Conservation (phyloP, 37 sponge, comb jelly and placozoan species). For the Aphrocallistes beatrix region DNA sequence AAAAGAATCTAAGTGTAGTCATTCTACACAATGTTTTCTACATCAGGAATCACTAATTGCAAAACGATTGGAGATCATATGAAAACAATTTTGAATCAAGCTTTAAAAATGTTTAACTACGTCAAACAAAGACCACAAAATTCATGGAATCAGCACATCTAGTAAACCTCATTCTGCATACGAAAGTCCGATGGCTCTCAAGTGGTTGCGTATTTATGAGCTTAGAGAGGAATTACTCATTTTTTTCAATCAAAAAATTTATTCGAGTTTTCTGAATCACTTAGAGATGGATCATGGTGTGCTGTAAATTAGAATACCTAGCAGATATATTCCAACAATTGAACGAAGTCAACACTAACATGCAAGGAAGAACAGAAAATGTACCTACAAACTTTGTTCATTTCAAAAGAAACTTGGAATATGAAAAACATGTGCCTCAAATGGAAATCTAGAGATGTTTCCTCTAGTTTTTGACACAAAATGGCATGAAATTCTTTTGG, state of each 20-base stretch:
- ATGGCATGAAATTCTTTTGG: neutral
- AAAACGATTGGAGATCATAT: constrained; percentile 9
- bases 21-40: neutral
- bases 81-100: neutral
- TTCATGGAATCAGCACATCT: neutral
- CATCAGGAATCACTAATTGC: neutral
- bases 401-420: neutral
- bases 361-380: neutral
- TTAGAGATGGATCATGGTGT: neutral
- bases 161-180: neutral
- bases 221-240: constrained; percentile 1
- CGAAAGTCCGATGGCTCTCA: constrained; percentile 1
- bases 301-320: neutral
- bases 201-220: neutral
- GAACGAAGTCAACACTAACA: constrained; percentile 14
- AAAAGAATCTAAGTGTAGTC: neutral
- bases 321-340: neutral
- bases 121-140: constrained; percentile 1
- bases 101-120: neutral
- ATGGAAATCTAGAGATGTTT: constrained; percentile 7
- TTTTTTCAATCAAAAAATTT: neutral
- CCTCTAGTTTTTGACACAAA: neutral
- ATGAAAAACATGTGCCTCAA: neutral
- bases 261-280: neutral
- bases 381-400: neutral